Conservation (phyloP, 2,888 invertebrate species). For the Spodoptera picta region DNA sequence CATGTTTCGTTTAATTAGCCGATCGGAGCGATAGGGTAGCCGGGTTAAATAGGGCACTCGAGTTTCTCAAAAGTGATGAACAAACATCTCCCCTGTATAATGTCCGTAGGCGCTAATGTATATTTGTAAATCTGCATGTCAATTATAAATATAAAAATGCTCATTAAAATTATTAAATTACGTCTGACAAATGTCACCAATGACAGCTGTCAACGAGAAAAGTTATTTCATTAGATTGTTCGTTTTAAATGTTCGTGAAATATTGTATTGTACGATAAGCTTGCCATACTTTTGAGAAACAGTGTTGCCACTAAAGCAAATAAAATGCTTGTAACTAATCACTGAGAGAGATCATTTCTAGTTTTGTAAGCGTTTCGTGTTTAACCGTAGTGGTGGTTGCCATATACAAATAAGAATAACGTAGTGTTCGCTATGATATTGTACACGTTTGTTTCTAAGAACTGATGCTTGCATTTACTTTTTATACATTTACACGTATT, state of each 20-base stretch:
- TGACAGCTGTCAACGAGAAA: constrained; percentile 29
- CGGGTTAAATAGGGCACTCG: constrained; percentile 68
- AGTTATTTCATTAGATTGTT: constrained; percentile 4
- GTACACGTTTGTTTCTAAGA: constrained; percentile 66
- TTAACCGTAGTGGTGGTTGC: constrained; percentile 75
- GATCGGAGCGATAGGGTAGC: constrained; percentile 75
- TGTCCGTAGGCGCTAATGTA: constrained; percentile 26
- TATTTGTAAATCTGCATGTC: constrained; percentile 42
- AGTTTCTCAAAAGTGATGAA: constrained; percentile 57
- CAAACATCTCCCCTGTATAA: constrained; percentile 20
- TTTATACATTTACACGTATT: constrained; percentile 73
- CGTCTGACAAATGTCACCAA: constrained; percentile 23
- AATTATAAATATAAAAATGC: constrained; percentile 43
- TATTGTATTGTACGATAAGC: constrained; percentile 14
- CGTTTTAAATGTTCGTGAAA: constrained; percentile 16
- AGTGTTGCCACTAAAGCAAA: constrained; percentile 38
- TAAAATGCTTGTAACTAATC: constrained; percentile 75
- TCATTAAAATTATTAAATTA: constrained; percentile 23
- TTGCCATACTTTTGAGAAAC: constrained; percentile 50
- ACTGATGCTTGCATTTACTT: constrained; percentile 81
- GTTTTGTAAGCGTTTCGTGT: constrained; percentile 76
- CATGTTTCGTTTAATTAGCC: constrained; percentile 59
- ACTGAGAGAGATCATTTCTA: constrained; percentile 85
- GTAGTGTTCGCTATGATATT: constrained; percentile 56
- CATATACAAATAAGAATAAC: constrained; percentile 60